Base-by-base conservation (phyloP, 2,888 invertebrate species). In the Cheiracanthium punctorium region DNA sequence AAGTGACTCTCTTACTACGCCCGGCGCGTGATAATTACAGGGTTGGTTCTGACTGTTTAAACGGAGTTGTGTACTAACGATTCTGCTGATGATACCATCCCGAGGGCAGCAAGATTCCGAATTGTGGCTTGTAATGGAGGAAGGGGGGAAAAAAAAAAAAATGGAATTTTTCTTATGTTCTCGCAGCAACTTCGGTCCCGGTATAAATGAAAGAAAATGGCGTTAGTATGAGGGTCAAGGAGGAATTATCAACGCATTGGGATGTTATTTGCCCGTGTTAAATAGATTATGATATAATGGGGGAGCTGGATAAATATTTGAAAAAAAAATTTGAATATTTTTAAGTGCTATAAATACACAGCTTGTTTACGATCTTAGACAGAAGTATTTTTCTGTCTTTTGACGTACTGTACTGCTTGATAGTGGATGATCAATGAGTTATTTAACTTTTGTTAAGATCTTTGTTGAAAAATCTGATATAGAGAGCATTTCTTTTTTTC, bases 21-120 rank as follows among this genome's bases (percentile, higher is more conserved):
- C 67, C 82, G 82, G 82, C 72, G 77, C 65, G 82, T 77, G 48
- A 72, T 84, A 84, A 84, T 84, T 48, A 84, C 77, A 84, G 82
- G 77, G 48, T 69, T 73, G 17, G 64, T 65, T 43, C 43, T n/a
- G 52, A 67, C 72, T 77, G 72, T 84, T 84, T 84, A 84, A 84
- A 77, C 82, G 82, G 71, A 84, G 72, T 84, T 72, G 73, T 28
- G 71, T 43, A 33, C 77, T 84, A 84, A 84, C 82, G 82, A 84
- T 76, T 58, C 24, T 82, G 75, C 71, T 82, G 82, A 82, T 84
- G 77, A 84, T 77, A 84, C 77, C 70, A 67, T 72, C 73, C 79
- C 48, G 72, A n/a, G 76, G 74, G 37, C 37, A 28, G 30, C 30
- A 52, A 37, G 29, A 67, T 72, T 64, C 48, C 30, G 64, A 37